Base-by-base conservation (phyloP, 2,797 vertebrate species). In the Scomberomorus guttatus region DNA sequence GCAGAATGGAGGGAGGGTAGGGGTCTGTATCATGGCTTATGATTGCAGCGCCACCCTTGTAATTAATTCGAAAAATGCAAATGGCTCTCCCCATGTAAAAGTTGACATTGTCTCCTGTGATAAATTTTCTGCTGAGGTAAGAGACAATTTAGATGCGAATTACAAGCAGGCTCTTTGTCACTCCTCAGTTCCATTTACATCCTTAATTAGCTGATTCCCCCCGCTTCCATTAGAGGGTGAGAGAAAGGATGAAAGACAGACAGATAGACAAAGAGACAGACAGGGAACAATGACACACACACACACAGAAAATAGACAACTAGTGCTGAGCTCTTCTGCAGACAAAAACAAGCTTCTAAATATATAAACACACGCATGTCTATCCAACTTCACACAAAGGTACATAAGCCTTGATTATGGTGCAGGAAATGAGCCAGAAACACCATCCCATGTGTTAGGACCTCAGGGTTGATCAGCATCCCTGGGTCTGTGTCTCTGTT, bases 51-150 rank as follows among this genome's bases (percentile, higher is more conserved):
- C 91, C 93, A 93, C 90, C 90, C 83, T 83, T 78, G 87, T 94
- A 94, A 95, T 94, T 92, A 93, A 94, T 93, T 91, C 61, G 13
- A 83, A 91, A 92, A 94, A 95, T 94, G 94, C 93, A 95, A 95
- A 96, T 94, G 91, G 83, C 62, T 91, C 89, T 91, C 87, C 90
- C 86, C 76, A 55, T 89, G 94, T 94, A 94, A 95, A 96, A 96
- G 95, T 96, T 96, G 95, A 97, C 96, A 96, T 96, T 96, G 96
- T 96, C 96, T 96, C 94, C 94, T 51, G 86, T 95, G 95, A 95
- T 96, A 96, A 96, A 96, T 97, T 97, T 97, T 97, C 95, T 97
- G 96, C 97, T 97, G 97, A 97, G 96, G 95, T 96, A 96, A 96
- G 93, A 94, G 94, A 96, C 95, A 96, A 96, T 97, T 97, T 96